Conservation (phyloP, 2,888 invertebrate genomes). For the Vesta saturnalis region DNA sequence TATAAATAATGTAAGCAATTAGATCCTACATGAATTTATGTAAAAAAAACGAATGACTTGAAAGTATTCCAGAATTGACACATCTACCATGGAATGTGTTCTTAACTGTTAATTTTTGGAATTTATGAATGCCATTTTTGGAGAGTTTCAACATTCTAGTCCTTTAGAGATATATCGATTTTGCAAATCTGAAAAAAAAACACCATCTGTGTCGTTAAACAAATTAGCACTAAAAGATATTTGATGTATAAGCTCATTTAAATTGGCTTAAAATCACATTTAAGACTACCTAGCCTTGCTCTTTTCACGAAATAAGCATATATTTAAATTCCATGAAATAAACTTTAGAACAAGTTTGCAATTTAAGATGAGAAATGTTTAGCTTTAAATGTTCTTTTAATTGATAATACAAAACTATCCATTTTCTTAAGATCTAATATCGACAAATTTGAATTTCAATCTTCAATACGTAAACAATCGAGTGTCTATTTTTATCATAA, state of each 20-base stretch:
- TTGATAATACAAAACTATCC: not conserved
- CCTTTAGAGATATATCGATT: not conserved
- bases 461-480: conserved; percentile 29
- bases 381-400: not conserved
- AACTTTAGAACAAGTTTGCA: no score
- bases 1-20: conserved; percentile 14
- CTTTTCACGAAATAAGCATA: not conserved
- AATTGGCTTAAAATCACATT: not conserved
- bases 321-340: not conserved
- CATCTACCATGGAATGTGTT: conserved; percentile 12
- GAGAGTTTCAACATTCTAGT: conserved; percentile 17
- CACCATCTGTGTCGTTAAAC: not conserved
- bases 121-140: conserved; percentile 31
- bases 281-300: not conserved
- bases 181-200: not conserved
- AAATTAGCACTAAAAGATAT: no score
- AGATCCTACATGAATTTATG: conserved; percentile 17
- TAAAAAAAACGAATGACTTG: not conserved
- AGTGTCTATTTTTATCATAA: conserved; percentile 36
- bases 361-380: no score
- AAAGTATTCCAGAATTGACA: conserved; percentile 21
- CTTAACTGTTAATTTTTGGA: conserved; percentile 23
- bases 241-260: no score
- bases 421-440: conserved; percentile 26
- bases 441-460: conserved; percentile 40